Percentiles rank a stretch among this genome's conserved stretches.
phyloP scores from a whole-genome alignment of 2,797 vertebrate species.

The Syncerus caffer region DNA sequence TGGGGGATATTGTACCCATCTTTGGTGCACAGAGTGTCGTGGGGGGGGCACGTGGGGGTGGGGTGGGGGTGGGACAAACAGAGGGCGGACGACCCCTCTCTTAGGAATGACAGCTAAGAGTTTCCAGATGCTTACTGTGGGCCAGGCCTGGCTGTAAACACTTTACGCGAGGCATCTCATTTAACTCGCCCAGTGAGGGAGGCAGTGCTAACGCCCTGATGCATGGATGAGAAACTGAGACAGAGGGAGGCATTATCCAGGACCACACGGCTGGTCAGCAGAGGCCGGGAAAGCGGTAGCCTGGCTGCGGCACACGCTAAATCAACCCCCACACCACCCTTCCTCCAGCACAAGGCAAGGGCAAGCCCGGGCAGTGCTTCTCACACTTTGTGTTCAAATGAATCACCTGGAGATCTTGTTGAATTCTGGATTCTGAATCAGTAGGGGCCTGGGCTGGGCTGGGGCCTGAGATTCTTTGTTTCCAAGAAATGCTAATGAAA shows the following conservation, averaged over 20 bases:
- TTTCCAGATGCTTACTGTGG: background rate
- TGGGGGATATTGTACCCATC: background rate
- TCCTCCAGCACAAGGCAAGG: background rate
- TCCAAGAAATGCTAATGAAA: background rate
- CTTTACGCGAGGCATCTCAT: background rate
- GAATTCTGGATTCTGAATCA: background rate
- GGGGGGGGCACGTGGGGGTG: no score
- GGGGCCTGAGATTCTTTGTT: background rate
- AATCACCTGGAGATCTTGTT: background rate
- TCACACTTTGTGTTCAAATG: background rate
- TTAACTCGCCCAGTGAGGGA: background rate
- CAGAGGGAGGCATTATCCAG: background rate
- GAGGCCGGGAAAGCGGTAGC: background rate
- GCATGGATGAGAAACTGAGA: background rate
- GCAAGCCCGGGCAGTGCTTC: background rate
- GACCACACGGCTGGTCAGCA: background rate
- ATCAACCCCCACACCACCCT: no score
- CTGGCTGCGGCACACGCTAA: fast-evolving
- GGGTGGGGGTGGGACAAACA: background rate
- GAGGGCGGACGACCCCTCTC: background rate
- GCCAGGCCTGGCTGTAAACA: no score
- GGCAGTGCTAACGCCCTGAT: background rate
- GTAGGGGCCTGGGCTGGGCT: background rate
- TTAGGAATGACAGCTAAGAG: background rate
- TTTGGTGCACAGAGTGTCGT: background rate